These are phyloP conservation scores for Octodonta nipae DNA, from an alignment of 2,888 invertebrate species.

Conservation along the genomic window DNA sequence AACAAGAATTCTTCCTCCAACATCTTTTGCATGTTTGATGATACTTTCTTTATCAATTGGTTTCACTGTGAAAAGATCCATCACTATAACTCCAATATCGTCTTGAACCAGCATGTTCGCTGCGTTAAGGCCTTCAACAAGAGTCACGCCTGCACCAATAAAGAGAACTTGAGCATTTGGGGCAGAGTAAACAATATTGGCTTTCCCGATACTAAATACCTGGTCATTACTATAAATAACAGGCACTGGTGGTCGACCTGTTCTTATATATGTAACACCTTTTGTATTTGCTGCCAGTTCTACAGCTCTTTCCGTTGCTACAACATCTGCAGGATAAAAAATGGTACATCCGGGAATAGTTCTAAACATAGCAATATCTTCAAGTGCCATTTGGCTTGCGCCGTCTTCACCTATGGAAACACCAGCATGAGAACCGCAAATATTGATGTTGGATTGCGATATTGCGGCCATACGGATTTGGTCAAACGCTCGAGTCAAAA, in stretches of 20 bases:
- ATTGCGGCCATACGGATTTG: conserved; percentile 99
- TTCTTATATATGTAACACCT: conserved; percentile 83
- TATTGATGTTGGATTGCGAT: conserved; percentile 91
- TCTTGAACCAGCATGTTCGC: conserved; percentile 52
- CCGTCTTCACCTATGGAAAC: conserved; percentile 97
- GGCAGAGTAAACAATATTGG: conserved; percentile 62
- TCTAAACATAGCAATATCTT: conserved; percentile 92
- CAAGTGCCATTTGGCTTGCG: conserved; percentile 97
- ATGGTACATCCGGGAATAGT: conserved; percentile 68
- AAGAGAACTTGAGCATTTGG: conserved; percentile 63
- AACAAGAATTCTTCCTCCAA: conserved; percentile 67
- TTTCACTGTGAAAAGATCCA: conserved; percentile 91
- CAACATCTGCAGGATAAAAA: conserved; percentile 81
- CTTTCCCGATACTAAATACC: conserved; percentile 61
- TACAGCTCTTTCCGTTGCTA: conserved; percentile 81
- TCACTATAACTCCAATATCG: conserved; percentile 59
- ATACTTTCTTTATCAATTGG: conserved; percentile 73
- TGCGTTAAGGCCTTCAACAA: conserved; percentile 75
- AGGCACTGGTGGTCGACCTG: conserved; percentile 78
- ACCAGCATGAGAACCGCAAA: conserved; percentile 92
- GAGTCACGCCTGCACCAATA: conserved; percentile 81
- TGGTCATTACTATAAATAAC: conserved; percentile 78
- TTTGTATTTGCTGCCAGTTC: conserved; percentile 89
- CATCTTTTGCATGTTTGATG: conserved; percentile 54
- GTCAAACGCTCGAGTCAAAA: conserved; percentile 91